These are phyloP conservation scores for Polypedilum pembai DNA, from an alignment of 1,140 invertebrate genomes.

Conservation along the genomic window DNA sequence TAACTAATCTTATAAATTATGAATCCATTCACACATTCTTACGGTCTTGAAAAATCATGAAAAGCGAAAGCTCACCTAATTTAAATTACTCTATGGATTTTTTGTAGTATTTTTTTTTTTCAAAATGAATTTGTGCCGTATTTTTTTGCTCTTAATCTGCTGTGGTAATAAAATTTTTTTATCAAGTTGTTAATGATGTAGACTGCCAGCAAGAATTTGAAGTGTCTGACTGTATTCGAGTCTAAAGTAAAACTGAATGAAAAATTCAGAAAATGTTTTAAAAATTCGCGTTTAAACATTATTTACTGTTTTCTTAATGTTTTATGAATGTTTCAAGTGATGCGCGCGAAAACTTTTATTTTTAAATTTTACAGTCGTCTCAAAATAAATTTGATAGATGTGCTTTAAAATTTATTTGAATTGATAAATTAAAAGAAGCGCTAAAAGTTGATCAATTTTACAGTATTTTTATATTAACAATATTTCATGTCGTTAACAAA, in stretches of 20 bases:
- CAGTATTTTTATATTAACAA: background rate
- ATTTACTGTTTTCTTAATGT: background rate
- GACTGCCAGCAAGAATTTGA: background rate
- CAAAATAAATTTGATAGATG: no score
- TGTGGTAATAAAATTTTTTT: background rate
- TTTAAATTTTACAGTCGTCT: no score
- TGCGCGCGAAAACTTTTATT: background rate
- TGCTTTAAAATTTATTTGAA: background rate
- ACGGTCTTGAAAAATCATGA: background rate
- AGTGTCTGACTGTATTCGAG: background rate
- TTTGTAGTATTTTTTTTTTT: background rate
- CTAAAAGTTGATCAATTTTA: background rate
- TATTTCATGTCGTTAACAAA: no score
- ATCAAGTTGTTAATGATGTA: background rate
- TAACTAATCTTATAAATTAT: no score
- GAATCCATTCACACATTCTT: background rate
- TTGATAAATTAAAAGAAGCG: background rate
- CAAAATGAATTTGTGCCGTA: background rate
- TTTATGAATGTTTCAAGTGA: background rate
- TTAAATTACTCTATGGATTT: background rate
- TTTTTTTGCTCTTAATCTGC: background rate
- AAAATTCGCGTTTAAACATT: background rate
- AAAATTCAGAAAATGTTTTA: background rate
- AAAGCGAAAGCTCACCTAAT: constrained; percentile 21
- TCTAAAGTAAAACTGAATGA: constrained; percentile 21